Percentiles rank a stretch among this genome's conserved stretches.
These are phyloP conservation scores for Trogon melanurus DNA, from an alignment of 2,113 vertebrate genomes.

Conservation along the genomic window DNA sequence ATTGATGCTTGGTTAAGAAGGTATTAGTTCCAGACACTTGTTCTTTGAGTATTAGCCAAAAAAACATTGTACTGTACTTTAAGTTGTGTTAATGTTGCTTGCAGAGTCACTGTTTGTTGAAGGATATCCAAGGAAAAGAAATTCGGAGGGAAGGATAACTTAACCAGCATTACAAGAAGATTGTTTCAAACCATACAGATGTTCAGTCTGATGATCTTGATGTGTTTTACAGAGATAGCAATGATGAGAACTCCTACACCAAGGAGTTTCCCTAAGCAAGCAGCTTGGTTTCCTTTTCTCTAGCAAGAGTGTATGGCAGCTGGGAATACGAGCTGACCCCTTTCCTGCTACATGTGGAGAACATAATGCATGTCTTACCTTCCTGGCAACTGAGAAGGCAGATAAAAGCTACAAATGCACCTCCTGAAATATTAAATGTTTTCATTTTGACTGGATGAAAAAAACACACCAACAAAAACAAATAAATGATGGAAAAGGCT, in stretches of 20 bases:
- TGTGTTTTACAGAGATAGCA: neutral
- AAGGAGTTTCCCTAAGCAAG: neutral
- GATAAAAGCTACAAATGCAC: neutral
- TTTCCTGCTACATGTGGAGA: neutral
- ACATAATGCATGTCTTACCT: neutral
- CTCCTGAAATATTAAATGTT: neutral
- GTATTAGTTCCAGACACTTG: neutral
- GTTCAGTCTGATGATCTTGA: neutral
- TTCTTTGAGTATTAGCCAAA: neutral
- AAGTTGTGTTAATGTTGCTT: neutral
- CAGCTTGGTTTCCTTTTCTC: neutral
- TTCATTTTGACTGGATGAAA: neutral
- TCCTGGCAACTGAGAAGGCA: neutral
- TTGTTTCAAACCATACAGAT: neutral
- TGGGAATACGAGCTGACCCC: neutral
- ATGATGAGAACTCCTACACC: neutral
- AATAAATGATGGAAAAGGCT: neutral
- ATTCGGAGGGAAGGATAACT: neutral
- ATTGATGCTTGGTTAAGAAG: neutral
- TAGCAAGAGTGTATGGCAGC: neutral
- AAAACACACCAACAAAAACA: neutral
- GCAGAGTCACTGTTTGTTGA: neutral
- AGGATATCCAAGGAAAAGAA: neutral
- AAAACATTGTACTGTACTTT: neutral
- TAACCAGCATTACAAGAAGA: neutral